Evolutionary conservation across 1,140 invertebrate genomes (phyloP), one percentile per base, ranked within the genome.

Genomic region (Eumaeus atala): DNA sequence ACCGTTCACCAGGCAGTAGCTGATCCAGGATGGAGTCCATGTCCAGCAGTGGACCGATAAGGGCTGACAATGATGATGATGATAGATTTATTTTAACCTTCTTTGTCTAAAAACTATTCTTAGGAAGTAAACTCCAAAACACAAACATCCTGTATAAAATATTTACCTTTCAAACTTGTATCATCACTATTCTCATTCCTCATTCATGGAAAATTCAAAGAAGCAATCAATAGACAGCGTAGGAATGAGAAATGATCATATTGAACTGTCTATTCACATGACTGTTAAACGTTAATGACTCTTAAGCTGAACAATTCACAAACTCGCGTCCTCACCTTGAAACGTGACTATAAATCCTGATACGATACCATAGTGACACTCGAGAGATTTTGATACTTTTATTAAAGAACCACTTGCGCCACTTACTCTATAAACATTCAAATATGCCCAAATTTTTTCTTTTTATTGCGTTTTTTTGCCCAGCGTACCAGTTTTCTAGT

Each of bases 301-400:
- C 48, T 62, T 33, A 51, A 52, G 53, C 37, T 37, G 57, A 42
- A 56, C 70, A 74, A 72, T 76, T 70, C 65, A 61, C 53, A 66
- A 67, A 74, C 74, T 71, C 66, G 70, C 56, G 37, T 56, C 47
- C 56, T 68, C 59, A 73, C 78, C 76, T 79, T 79, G 66, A 65
- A 70, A 51, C 65, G 59, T 65, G 63, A 66, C 67, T 65, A 71
- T 70, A 71, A 67, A 75, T 59, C 69, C 64, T 64, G 71, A 74
- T 72, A 72, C 66, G 72, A 69, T 59, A 69, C 66, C 67, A 68
- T 70, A 75, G 70, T 67, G 74, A 44, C 5, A 34, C 12, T 4
- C 16, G 33, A 34, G 44, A 16, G 16, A 6, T 36, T 1, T 35
- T 7, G 7, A 8, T 53, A 17, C 42, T 53, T 37, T 33, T 53